These are phyloP conservation scores for Drosophila lacertosa DNA, from an alignment of 1,140 invertebrate species.

Conservation along the genomic window DNA sequence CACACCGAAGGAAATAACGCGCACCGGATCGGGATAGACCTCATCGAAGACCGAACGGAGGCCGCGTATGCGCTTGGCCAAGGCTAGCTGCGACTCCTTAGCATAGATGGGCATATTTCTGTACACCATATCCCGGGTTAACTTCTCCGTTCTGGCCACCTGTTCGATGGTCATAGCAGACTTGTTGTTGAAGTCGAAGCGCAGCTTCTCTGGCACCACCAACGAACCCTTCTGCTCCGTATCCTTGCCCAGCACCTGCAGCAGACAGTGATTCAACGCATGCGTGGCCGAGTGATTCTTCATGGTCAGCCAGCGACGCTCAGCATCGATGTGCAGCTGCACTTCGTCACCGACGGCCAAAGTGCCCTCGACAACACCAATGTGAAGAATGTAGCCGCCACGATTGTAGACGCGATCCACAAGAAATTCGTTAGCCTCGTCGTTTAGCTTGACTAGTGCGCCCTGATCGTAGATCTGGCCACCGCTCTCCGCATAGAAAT, in stretches of 20 bases:
- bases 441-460: constrained; percentile 93
- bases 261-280: constrained; percentile 96
- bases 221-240: constrained; percentile 98
- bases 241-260: constrained; percentile 94
- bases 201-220: constrained; percentile 97
- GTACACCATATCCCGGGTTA: constrained; percentile 91
- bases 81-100: constrained; percentile 88
- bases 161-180: constrained; percentile 94
- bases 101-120: constrained; percentile 94
- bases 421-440: constrained; percentile 95
- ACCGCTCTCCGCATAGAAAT: constrained; percentile 99
- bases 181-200: constrained; percentile 99
- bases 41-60: constrained; percentile 99
- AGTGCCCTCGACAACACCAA: constrained; percentile 93
- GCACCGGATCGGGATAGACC: constrained; percentile 99
- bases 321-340: constrained; percentile 92
- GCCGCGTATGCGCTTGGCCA: constrained; percentile 95
- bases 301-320: constrained; percentile 95
- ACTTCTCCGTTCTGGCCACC: constrained; percentile 93
- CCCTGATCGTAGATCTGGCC: constrained; percentile 99
- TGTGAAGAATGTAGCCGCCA: constrained; percentile 97
- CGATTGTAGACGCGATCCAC: constrained; percentile 98
- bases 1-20: constrained; percentile 97
- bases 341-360: constrained; percentile 95
- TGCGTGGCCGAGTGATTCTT: constrained; percentile 99